Base-by-base conservation (phyloP, 1,140 invertebrate species). In the Micrasema minimum region DNA sequence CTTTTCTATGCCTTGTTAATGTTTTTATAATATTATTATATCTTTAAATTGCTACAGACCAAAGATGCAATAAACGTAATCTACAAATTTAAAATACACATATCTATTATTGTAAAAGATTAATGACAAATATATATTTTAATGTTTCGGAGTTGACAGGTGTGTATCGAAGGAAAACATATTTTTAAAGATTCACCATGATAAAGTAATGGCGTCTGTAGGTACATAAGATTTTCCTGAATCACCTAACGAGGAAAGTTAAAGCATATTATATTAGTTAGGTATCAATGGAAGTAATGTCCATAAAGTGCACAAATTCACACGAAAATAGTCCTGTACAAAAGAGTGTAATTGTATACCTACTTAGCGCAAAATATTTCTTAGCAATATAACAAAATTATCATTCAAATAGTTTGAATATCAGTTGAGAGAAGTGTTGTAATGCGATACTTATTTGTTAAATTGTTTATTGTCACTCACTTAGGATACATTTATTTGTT, bases 1-100 rank as follows among this genome's bases (percentile, higher is more conserved):
- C 59, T 64, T 64, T 64, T 64, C 59, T 64, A 64, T 64, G 59
- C 59, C 59, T 64, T 64, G 59, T 64, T 64, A 46, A 64, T 46
- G 59, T 64, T 64, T 64, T 64, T 46, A 46, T 64, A 64, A 45
- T 64, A 45, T 62, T 64, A 64, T 64, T 64, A 45, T 62, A 45
- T 64, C 16, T 37, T 64, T 64, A 64, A 26, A 64, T 64, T 64
- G 59, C 59, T 64, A 64, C 59, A 64, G 59, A 64, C 59, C 59
- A 64, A 64, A 64, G 59, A 45, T 26, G 59, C 59, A 46, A 64
- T 64, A 64, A 31, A 18, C 38, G 37, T 61, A 23, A 43, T 61
- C 38, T 61, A 61, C 43, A 46, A 64, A 64, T 14, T 46, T 46
- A 31, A 45, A 64, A 64, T 64, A 61, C 41, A 64, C 59, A 64